These are phyloP conservation scores for Emydoidea blandingii DNA, from an alignment of 2,797 vertebrate genomes.

Conservation along the genomic window DNA sequence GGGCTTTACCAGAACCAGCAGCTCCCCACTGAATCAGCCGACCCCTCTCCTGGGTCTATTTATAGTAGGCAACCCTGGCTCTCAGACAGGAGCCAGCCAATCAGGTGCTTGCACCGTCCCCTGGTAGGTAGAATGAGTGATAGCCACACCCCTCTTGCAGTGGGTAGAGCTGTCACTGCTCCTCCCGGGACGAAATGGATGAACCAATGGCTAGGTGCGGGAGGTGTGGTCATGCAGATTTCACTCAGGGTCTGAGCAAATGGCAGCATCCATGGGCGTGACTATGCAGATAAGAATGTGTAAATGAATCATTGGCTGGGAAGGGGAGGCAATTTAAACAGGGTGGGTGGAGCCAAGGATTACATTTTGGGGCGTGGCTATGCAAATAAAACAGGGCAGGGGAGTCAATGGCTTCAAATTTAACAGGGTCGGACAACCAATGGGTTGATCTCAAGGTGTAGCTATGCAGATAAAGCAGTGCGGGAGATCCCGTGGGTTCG, in stretches of 20 bases:
- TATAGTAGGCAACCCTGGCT: background rate
- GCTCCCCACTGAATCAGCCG: background rate
- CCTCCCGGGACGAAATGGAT: background rate
- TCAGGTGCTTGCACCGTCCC: background rate
- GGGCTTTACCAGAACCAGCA: background rate
- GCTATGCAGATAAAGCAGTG: background rate
- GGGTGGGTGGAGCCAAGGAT: background rate
- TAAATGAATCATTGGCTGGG: background rate
- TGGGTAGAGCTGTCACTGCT: background rate
- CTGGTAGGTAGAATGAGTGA: background rate
- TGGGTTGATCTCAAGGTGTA: background rate
- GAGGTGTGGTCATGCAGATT: background rate
- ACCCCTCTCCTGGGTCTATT: background rate
- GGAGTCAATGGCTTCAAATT: background rate
- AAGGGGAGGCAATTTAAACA: background rate
- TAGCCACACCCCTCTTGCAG: background rate
- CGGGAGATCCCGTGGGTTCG: background rate
- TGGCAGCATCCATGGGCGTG: background rate
- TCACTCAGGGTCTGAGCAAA: background rate
- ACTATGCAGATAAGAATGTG: background rate
- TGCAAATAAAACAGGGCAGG: background rate
- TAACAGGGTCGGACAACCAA: background rate
- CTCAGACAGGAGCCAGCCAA: background rate
- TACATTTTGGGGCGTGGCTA: background rate
- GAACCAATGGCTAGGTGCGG: background rate